These are phyloP conservation scores for Athetis lepigone DNA, from an alignment of 2,888 invertebrate genomes.

Conservation along the genomic window DNA sequence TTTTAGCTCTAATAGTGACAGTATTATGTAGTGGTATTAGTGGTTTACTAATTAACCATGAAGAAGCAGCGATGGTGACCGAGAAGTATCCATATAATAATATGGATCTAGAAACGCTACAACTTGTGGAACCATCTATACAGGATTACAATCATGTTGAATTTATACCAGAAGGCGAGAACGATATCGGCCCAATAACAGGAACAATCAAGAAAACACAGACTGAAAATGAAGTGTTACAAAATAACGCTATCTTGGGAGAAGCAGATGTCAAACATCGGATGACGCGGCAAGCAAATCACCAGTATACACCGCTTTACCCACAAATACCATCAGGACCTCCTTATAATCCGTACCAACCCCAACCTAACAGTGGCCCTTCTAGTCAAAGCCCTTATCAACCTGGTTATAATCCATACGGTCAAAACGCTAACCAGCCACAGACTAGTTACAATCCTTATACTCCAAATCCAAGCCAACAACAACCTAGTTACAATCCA, in stretches of 20 bases:
- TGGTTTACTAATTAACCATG: slow-evolving; percentile 51
- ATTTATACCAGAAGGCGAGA: slow-evolving; percentile 34
- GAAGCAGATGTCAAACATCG: slow-evolving; percentile 51
- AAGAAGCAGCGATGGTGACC: slow-evolving; percentile 25
- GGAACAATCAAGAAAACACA: slow-evolving; percentile 3
- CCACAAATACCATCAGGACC: slow-evolving; percentile 67
- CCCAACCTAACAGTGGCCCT: slow-evolving; percentile 44
- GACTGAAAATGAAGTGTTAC: slow-evolving; percentile 17
- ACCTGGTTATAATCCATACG: slow-evolving; percentile 35
- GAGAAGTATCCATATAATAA: slow-evolving; percentile 17
- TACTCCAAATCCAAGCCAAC: slow-evolving; percentile 38
- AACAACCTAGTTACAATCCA: slow-evolving; percentile 31
- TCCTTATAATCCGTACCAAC: slow-evolving; percentile 62
- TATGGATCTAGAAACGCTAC: slow-evolving; percentile 21
- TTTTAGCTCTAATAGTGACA: slow-evolving; percentile 57
- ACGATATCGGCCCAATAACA: slow-evolving; percentile 11
- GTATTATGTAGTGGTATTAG: slow-evolving; percentile 60
- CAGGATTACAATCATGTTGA: slow-evolving; percentile 32
- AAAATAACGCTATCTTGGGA: slow-evolving; percentile 8
- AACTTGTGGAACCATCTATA: slow-evolving; percentile 19
- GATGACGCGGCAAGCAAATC: slow-evolving; percentile 66
- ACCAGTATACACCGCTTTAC: slow-evolving; percentile 66
- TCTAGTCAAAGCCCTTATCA: slow-evolving; percentile 55
- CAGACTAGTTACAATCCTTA: slow-evolving; percentile 43
- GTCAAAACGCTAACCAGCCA: slow-evolving; percentile 45